Evolutionary conservation across 2,797 vertebrate genomes (phyloP), one percentile per base, ranked within the genome.

Genomic region (Chelidonichthys spinosus): DNA sequence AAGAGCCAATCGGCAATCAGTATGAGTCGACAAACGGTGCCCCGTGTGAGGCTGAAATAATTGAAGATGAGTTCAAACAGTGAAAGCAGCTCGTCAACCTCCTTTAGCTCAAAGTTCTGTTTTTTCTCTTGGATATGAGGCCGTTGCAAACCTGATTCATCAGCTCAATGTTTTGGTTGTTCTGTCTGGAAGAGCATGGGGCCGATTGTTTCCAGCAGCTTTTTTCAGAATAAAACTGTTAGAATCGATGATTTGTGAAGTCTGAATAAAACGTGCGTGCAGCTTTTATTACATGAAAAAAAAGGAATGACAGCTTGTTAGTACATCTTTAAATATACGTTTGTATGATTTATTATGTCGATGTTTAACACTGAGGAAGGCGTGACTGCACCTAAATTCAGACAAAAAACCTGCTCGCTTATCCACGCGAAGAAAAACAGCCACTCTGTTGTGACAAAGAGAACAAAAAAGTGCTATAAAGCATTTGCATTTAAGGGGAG

Each of bases 1-100:
- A 86, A 44, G 56, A 81, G 70, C 65, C 79, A 72, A 83, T 85
- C 80, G 50, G 76, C 43, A 62, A 78, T 25, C 74, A 32, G 18
- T 63, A 7, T n/a, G 79, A 79, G 77, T 77, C 74, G 33, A 81
- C 68, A 39, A 52, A 58, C 69, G 11, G 55, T 33, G 71, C 59
- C 60, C 63, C 25, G 25, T 2, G 25, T 25, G 25, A 25, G 25
- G 25, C 25, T 25, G 25, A 11, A 69, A 79, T 71, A 42, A 66
- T 56, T 50, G 8, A 9, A 70, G 25, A 25, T 25, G 2, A 25
- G 47, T 42, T 50, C 11, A 5, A 81, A 67, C 33, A 25, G 25
- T 25, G 25, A 25, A 25, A 25, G 25, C 25, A 25, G 25, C 25
- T 25, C 25, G 25, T 25, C 25, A 25, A 25, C 25, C 25, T 25